A percentile compares a stretch with the other conserved stretches of the same genome.
Conservation (phyloP, 2,888 invertebrate species). For the Trissoscelio sp. region DNA sequence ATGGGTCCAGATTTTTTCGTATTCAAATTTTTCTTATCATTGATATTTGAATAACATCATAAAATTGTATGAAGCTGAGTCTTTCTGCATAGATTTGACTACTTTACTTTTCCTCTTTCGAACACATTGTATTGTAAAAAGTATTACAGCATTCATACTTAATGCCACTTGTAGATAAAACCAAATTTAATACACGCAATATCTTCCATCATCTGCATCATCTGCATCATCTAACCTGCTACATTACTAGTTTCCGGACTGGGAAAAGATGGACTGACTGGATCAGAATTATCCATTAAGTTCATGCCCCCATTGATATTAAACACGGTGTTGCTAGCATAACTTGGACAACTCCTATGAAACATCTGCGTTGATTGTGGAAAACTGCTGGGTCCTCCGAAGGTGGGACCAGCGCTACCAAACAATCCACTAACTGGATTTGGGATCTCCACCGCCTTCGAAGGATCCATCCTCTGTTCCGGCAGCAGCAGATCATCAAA, state of each 20-base stretch:
- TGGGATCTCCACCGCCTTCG: slow-evolving; percentile 64
- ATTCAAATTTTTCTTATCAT: too few species aligned
- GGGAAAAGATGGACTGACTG: slow-evolving; percentile 80
- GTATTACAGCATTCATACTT: too few species aligned
- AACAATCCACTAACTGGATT: slow-evolving; percentile 73
- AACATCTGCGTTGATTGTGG: slow-evolving; percentile 78
- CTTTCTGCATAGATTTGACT: too few species aligned
- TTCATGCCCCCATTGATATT: slow-evolving; percentile 76
- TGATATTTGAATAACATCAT: too few species aligned
- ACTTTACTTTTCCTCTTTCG: too few species aligned
- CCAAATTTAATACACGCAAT: too few species aligned
- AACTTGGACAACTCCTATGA: slow-evolving; percentile 76
- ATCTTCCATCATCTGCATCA: too few species aligned
- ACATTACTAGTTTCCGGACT: slow-evolving; percentile 81
- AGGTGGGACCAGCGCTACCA: slow-evolving; percentile 67
- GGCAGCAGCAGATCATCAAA: slow-evolving; percentile 93
- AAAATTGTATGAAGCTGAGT: too few species aligned
- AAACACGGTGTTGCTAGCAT: slow-evolving; percentile 74
- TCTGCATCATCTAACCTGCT: slow-evolving; percentile 80
- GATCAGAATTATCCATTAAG: slow-evolving; percentile 79
- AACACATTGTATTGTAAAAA: too few species aligned
- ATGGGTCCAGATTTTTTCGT: too few species aligned
- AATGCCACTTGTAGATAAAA: too few species aligned
- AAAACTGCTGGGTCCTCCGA: slow-evolving; percentile 80
- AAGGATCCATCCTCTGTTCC: slow-evolving; percentile 84